A percentile compares a stretch with the other conserved stretches of the same genome.
phyloP scores from a whole-genome alignment of 2,888 invertebrate genomes.

The Xanthia icteritia region DNA sequence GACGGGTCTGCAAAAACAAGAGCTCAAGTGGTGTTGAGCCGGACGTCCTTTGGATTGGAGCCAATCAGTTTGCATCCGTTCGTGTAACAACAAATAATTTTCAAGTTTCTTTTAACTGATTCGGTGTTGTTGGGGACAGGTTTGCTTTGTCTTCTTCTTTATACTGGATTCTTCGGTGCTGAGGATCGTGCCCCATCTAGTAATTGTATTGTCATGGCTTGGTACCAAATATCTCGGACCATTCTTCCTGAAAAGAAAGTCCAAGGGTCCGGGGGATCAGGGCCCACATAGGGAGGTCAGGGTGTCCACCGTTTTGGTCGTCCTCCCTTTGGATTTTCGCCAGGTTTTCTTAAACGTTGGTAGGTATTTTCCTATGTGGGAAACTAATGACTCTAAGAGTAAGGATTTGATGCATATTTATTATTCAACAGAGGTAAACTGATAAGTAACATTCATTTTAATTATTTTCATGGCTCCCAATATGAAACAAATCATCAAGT shows the following conservation, averaged over 20 bases:
- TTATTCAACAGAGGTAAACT: neutral
- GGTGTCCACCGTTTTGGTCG: neutral
- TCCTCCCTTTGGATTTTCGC: neutral
- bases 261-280: neutral
- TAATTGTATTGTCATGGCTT: neutral
- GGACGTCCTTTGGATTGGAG: slow-evolving; percentile 67
- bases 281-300: neutral
- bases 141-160: slow-evolving; percentile 3
- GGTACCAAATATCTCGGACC: neutral
- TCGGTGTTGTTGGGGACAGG: slow-evolving; percentile 14
- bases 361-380: neutral
- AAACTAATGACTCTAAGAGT: neutral
- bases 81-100: slow-evolving; percentile 46
- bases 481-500: slow-evolving; percentile 11
- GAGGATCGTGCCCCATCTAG: neutral
- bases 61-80: slow-evolving; percentile 69
- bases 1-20: slow-evolving; percentile 54
- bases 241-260: neutral
- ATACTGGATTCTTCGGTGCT: neutral
- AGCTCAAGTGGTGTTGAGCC: slow-evolving; percentile 63
- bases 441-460: neutral
- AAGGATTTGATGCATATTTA: neutral
- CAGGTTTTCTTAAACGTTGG: neutral
- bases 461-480: neutral
- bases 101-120: slow-evolving; percentile 37